phyloP scores from a whole-genome alignment of 2,888 invertebrate species.

The Dyspetes luteomarginatus region DNA sequence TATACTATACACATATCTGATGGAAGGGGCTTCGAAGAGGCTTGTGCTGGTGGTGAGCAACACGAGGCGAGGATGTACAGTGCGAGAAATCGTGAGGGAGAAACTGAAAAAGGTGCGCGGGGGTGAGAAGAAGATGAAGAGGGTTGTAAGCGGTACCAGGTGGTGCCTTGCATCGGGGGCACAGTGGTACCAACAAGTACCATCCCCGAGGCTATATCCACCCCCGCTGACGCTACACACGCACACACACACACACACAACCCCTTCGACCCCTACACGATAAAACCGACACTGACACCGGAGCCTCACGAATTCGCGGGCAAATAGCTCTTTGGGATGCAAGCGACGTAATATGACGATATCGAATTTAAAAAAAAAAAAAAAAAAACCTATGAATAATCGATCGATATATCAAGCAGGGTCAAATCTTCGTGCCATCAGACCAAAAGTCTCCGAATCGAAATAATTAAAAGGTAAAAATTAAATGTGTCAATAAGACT shows the following conservation, averaged over 20 bases:
- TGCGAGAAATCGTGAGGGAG: conserved; percentile 24
- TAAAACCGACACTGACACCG: conserved; percentile 56
- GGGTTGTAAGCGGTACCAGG: conserved; percentile 76
- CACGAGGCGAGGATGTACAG: conserved; percentile 42
- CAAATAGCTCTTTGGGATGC: conserved; percentile 59
- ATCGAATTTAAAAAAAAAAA: background rate
- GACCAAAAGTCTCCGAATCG: background rate
- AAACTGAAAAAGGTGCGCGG: conserved; percentile 46
- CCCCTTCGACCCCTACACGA: conserved; percentile 49
- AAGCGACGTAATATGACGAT: conserved; percentile 29
- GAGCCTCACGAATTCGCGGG: conserved; percentile 54
- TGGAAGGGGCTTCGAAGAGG: conserved; percentile 32
- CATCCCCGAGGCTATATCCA: conserved; percentile 72
- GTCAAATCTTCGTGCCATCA: conserved; percentile 10
- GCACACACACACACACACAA: background rate
- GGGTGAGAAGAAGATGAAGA: conserved; percentile 57
- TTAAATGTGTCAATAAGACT: no score
- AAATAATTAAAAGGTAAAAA: no score
- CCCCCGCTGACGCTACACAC: background rate
- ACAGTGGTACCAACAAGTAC: conserved; percentile 80
- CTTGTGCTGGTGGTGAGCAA: conserved; percentile 25
- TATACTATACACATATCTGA: conserved; percentile 43
- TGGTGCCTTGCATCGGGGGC: conserved; percentile 76
- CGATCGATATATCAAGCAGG: conserved; percentile 22
- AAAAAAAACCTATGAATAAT: conserved; percentile 7